These are phyloP conservation scores for Epistrophe eligans DNA, from an alignment of 2,888 invertebrate species.

Conservation along the genomic window DNA sequence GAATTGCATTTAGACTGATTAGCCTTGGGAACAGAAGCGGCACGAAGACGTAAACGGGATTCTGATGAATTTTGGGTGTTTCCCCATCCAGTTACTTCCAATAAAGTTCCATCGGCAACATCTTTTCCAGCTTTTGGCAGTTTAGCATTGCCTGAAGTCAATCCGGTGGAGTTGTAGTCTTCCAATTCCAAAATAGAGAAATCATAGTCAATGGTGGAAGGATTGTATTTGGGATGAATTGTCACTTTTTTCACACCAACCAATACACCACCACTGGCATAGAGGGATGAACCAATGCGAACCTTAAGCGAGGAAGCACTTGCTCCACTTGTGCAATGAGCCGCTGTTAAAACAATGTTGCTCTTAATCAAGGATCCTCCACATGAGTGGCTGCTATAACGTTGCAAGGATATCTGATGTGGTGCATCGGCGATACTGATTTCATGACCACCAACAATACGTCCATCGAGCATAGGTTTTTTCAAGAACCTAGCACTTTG, in stretches of 20 bases:
- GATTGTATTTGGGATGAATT: conserved; percentile 82
- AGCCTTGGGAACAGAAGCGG: conserved; percentile 79
- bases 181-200: conserved; percentile 82
- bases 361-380: conserved; percentile 83
- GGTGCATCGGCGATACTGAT: conserved; percentile 82
- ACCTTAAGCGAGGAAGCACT: conserved; percentile 77
- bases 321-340: conserved; percentile 81
- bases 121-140: conserved; percentile 78
- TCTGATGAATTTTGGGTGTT: conserved; percentile 78
- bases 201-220: conserved; percentile 83
- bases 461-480: conserved; percentile 78
- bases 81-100: conserved; percentile 82
- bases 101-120: conserved; percentile 78
- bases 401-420: conserved; percentile 83
- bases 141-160: conserved; percentile 77
- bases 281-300: conserved; percentile 82
- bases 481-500: conserved; percentile 57
- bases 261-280: conserved; percentile 81
- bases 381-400: conserved; percentile 82
- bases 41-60: conserved; percentile 77
- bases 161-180: conserved; percentile 69
- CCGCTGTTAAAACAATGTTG: conserved; percentile 83
- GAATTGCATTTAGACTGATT: conserved; percentile 78
- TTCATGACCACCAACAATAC: conserved; percentile 83
- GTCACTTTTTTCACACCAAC: conserved; percentile 79